phyloP scores from a whole-genome alignment of 2,888 invertebrate species.

The Cotesia congregata region DNA sequence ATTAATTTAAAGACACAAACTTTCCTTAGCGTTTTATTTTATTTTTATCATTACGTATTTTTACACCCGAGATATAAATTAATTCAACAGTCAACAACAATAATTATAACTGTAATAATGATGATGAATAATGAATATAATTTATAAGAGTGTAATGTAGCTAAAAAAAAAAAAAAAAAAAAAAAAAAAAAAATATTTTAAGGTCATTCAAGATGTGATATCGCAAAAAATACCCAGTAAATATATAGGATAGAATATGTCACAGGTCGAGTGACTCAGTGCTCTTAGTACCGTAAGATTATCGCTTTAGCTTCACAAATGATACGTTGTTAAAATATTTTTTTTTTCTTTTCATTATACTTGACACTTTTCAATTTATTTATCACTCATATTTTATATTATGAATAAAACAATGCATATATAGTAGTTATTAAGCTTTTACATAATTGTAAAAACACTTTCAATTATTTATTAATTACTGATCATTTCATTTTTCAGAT shows the following conservation, averaged over 20 bases:
- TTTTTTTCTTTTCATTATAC: background rate
- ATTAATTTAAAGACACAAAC: background rate
- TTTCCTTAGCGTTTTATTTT: background rate
- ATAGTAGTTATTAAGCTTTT: no score
- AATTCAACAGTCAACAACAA: background rate
- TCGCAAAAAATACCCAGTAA: slow-evolving; percentile 3
- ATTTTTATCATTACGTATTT: background rate
- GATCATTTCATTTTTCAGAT: slow-evolving; percentile 66
- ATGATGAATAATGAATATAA: background rate
- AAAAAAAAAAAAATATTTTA: slow-evolving; percentile 20
- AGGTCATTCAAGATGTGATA: slow-evolving; percentile 35
- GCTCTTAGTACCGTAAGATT: slow-evolving; percentile 53
- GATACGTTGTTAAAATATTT: slow-evolving; percentile 12
- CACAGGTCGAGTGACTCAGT: slow-evolving; percentile 32
- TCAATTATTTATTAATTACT: background rate
- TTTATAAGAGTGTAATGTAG: background rate
- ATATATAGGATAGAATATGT: slow-evolving; percentile 29
- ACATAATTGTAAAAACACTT: background rate
- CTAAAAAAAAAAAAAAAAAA: background rate
- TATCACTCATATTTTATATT: background rate
- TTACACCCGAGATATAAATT: background rate
- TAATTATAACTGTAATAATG: background rate
- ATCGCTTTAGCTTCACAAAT: slow-evolving; percentile 32
- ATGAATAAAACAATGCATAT: no score
- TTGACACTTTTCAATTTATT: background rate